Evolutionary conservation across 2,797 vertebrate species (phyloP).

Genomic region (Micropoecilia bifurca): DNA sequence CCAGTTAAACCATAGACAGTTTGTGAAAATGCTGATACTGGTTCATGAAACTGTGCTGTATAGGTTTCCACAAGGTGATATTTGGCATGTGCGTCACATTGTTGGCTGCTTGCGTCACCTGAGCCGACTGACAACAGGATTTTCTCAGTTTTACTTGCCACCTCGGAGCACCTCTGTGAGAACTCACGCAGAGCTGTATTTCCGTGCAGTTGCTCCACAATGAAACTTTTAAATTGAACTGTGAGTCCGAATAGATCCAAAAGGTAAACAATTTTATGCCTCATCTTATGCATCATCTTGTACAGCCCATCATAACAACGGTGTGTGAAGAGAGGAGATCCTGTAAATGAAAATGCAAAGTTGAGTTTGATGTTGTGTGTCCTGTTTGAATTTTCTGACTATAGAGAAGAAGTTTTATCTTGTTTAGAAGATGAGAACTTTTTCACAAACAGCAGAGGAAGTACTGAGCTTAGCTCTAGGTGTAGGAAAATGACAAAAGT

Average conservation of each 20-base stretch:
- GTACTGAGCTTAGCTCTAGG: too few species aligned
- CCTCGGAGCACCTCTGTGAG: constrained; percentile 1
- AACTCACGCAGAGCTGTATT: neutral
- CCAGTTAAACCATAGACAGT: neutral
- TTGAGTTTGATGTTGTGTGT: too few species aligned
- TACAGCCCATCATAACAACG: too few species aligned
- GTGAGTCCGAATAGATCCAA: neutral
- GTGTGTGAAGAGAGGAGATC: too few species aligned
- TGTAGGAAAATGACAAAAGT: too few species aligned
- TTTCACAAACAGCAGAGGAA: too few species aligned
- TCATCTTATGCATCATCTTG: neutral
- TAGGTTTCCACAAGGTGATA: neutral
- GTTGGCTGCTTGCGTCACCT: constrained; percentile 15
- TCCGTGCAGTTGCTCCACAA: neutral
- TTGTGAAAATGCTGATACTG: neutral
- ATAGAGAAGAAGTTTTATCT: too few species aligned
- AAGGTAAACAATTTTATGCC: neutral
- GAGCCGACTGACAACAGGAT: constrained; percentile 15
- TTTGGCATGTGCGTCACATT: constrained; percentile 17
- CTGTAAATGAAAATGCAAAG: too few species aligned
- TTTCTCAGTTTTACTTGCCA: constrained; percentile 28
- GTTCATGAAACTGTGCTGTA: neutral
- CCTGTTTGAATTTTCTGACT: too few species aligned
- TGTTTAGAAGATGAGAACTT: too few species aligned
- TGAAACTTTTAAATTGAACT: constrained; percentile 20